Conservation (phyloP, 1,140 invertebrate species). For the Oryzaephilus surinamensis region DNA sequence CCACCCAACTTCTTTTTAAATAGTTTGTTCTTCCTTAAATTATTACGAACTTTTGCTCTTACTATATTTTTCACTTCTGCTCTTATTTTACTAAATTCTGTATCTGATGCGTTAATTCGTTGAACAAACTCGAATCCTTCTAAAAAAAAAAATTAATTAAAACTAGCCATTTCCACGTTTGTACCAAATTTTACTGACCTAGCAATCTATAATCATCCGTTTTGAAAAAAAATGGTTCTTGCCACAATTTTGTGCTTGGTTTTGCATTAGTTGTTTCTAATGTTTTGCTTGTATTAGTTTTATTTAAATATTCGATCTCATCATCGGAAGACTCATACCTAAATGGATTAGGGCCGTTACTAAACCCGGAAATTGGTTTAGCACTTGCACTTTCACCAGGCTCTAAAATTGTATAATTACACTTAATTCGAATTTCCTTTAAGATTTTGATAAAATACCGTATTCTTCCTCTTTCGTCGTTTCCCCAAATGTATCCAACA, state of each 20-base stretch:
- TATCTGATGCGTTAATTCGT: constrained; percentile 25
- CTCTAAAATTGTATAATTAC: too few species aligned
- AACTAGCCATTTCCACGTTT: too few species aligned
- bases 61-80: constrained; percentile 48
- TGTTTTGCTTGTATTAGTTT: too few species aligned
- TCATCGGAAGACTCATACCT: too few species aligned
- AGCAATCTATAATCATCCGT: constrained; percentile 42
- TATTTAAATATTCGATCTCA: too few species aligned
- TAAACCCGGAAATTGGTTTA: too few species aligned
- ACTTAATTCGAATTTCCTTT: too few species aligned
- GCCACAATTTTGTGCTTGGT: constrained; percentile 33
- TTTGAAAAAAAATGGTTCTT: constrained; percentile 47
- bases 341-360: too few species aligned
- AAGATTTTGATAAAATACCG: too few species aligned
- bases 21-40: constrained; percentile 42
- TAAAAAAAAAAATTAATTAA: constrained; percentile 33
- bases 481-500: constrained; percentile 43
- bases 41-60: constrained; percentile 48
- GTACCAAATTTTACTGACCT: constrained; percentile 35
- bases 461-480: constrained; percentile 18
- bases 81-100: constrained; percentile 36
- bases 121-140: constrained; percentile 48
- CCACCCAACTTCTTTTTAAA: constrained; percentile 31
- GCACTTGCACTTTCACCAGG: too few species aligned
- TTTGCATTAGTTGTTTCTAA: constrained; percentile 11